Evolutionary conservation across 2,888 invertebrate genomes (phyloP), one percentile per base, ranked within the genome.

Genomic region (Liposcelis brunnea): DNA sequence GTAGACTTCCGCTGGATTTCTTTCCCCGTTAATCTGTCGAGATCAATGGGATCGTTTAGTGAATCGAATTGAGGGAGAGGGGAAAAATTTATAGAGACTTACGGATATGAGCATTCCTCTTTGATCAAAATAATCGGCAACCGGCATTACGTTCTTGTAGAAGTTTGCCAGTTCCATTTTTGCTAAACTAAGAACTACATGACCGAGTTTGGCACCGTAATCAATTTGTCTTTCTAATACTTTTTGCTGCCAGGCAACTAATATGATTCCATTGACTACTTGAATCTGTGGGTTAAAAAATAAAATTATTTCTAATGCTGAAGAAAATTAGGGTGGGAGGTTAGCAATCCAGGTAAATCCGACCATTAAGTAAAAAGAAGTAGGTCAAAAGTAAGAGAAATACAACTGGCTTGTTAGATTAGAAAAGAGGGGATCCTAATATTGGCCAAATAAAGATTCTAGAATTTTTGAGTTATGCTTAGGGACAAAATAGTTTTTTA

Each of bases 121-220:
- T 63, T 87, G 86, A 59, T 87, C 87, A 60, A 85, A 87, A 65
- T 86, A 87, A 60, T 89, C 89, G 0, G 85, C 86, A 16, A 89
- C 87, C 0, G 87, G 86, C 75, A 86, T 82, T 43, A 87, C 87
- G 63, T 80, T 81, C 59, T 77, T 78, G 61, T 84, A 86, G 71
- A 87, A 89, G 70, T 87, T 87, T 60, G 74, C 76, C 46, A 89
- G 72, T 66, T 89, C 89, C 85, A 87, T 86, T 59, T 78, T 70
- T 47, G 87, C 89, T 53, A 89, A 67, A 49, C 80, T 80, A 53
- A 87, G 75, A 53, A 80, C 77, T 47, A 83, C 80, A 66, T 87
- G 86, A 34, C 89, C 89, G 50, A 89, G 72, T 60, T 86, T 77
- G 51, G 86, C 86, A 48, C 87, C 89, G 60, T 85, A 87, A 64